Conservation (phyloP, 2,113 vertebrate species). For the Ailurus styani region DNA sequence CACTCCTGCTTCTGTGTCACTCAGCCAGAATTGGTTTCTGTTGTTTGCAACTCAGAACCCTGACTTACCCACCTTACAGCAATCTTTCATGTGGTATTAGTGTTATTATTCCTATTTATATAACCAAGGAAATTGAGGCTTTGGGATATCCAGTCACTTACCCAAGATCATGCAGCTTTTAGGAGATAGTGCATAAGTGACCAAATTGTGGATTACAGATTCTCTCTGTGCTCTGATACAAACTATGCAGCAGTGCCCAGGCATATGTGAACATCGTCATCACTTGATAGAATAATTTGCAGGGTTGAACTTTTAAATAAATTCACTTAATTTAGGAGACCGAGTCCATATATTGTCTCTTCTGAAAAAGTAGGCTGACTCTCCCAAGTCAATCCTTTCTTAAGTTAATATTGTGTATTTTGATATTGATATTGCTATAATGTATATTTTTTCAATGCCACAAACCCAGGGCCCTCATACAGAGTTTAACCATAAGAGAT, state of each 20-base stretch:
- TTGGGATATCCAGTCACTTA: neutral
- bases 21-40: neutral
- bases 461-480: neutral
- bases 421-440: neutral
- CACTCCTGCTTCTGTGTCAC: neutral
- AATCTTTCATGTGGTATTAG: neutral
- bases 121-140: neutral
- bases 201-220: neutral
- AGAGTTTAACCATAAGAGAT: neutral
- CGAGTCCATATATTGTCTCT: neutral
- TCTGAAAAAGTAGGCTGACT: neutral
- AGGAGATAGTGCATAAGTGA: neutral
- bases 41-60: neutral
- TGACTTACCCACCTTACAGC: neutral
- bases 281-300: neutral
- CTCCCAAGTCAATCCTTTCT: neutral
- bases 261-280: neutral
- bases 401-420: neutral
- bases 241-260: neutral
- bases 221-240: neutral
- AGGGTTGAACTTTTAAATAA: neutral
- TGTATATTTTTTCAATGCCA: neutral
- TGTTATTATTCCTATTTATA: neutral
- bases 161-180: neutral
- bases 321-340: neutral